A percentile compares a stretch with the other conserved stretches of the same genome.
phyloP scores from a whole-genome alignment of 2,113 vertebrate genomes.

The Pseudolaguvia tuberculata region DNA sequence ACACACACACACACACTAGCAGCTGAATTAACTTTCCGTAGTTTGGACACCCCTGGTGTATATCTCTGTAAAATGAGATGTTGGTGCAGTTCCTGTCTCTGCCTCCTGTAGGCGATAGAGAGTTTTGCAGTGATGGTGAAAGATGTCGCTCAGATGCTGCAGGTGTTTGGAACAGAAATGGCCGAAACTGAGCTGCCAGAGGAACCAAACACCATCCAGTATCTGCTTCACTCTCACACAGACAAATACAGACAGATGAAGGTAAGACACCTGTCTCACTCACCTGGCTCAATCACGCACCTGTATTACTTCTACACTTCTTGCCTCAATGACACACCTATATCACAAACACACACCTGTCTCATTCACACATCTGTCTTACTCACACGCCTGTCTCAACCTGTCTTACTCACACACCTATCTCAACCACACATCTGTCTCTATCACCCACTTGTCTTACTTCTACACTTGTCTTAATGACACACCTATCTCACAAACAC shows the following conservation, averaged over 20 bases:
- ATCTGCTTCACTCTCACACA: constrained; percentile 77
- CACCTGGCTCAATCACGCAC: not conserved
- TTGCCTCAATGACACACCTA: not conserved
- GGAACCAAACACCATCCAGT: constrained; percentile 79
- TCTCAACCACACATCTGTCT: not conserved
- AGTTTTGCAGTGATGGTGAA: constrained; percentile 94
- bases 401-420: not conserved
- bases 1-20: too few relatives aligned
- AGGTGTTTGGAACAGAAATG: constrained; percentile 86
- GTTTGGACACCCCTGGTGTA: too few relatives aligned
- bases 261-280: constrained; percentile 62
- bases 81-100: not conserved
- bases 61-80: not conserved
- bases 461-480: not conserved
- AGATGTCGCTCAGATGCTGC: constrained; percentile 92
- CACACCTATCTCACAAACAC: too few relatives aligned
- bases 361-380: not conserved
- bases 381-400: too few relatives aligned
- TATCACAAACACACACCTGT: not conserved
- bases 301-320: too few relatives aligned
- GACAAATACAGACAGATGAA: constrained; percentile 87
- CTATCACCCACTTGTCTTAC: too few relatives aligned
- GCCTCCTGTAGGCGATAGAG: constrained; percentile 85
- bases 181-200: constrained; percentile 84
- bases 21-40: too few relatives aligned